A percentile compares a stretch with the other conserved stretches of the same genome.
Evolutionary conservation across 1,140 invertebrate species (phyloP).

Genomic region (Tribolium madens): DNA sequence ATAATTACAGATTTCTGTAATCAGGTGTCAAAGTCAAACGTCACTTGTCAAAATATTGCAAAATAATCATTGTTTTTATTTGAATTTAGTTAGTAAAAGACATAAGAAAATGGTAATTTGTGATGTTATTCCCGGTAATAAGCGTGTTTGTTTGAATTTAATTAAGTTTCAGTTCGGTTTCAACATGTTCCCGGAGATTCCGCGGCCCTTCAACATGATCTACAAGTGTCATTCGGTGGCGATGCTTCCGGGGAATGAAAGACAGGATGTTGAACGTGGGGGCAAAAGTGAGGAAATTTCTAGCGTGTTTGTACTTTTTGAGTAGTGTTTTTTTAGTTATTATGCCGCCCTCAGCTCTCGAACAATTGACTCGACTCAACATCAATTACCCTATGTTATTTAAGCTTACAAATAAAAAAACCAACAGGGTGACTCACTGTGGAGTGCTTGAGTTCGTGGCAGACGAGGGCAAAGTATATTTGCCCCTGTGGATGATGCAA

Average conservation of each 20-base stretch:
- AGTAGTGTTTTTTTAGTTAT: conserved; percentile 80
- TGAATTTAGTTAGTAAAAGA: background rate
- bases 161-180: conserved; percentile 81
- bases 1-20: conserved; percentile 6
- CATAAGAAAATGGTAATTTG: conserved; percentile 36
- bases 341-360: conserved; percentile 96
- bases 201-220: conserved; percentile 83
- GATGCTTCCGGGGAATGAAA: conserved; percentile 94
- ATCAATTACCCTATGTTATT: conserved; percentile 99
- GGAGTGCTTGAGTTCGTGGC: conserved; percentile 99
- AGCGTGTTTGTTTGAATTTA: background rate
- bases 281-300: conserved; percentile 86
- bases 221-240: conserved; percentile 95
- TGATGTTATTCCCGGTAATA: conserved; percentile 7
- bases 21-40: background rate
- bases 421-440: conserved; percentile 91
- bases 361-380: conserved; percentile 92
- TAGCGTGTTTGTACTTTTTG: conserved; percentile 21
- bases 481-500: conserved; percentile 99
- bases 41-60: conserved; percentile 14
- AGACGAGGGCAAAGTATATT: conserved; percentile 97
- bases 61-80: background rate
- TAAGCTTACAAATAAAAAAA: conserved; percentile 92
- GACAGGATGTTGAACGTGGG: conserved; percentile 96
- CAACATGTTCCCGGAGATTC: conserved; percentile 86